Conservation (phyloP, 2,113 vertebrate species). For the Prunella himalayana region DNA sequence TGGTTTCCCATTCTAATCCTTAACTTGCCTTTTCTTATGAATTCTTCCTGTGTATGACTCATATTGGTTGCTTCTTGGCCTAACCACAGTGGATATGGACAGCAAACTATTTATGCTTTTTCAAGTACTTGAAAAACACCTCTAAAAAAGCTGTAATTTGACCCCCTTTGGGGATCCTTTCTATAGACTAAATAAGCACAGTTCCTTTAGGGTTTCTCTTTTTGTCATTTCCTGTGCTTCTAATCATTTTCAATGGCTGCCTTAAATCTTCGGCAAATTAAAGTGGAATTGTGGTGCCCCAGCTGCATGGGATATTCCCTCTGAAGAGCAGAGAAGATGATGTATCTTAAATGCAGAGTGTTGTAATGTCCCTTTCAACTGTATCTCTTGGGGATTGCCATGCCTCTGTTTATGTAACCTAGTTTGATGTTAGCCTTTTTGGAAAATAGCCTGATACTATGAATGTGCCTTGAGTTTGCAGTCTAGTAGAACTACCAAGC, state of each 20-base stretch:
- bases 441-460: background rate
- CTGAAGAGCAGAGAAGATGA: background rate
- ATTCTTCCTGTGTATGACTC: background rate
- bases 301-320: background rate
- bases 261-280: background rate
- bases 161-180: background rate
- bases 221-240: background rate
- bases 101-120: background rate
- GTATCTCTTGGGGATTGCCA: background rate
- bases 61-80: background rate
- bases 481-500: background rate
- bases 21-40: background rate
- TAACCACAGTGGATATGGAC: background rate
- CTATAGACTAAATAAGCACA: background rate
- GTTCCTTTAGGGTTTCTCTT: background rate
- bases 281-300: fast-evolving
- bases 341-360: background rate
- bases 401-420: background rate
- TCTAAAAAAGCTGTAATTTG: background rate
- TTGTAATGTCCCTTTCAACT: background rate
- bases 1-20: background rate
- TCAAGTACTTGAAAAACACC: background rate
- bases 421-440: background rate
- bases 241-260: background rate
- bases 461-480: background rate